These are phyloP conservation scores for Athalia rosae DNA, from an alignment of 2,888 invertebrate species.

Conservation along the genomic window DNA sequence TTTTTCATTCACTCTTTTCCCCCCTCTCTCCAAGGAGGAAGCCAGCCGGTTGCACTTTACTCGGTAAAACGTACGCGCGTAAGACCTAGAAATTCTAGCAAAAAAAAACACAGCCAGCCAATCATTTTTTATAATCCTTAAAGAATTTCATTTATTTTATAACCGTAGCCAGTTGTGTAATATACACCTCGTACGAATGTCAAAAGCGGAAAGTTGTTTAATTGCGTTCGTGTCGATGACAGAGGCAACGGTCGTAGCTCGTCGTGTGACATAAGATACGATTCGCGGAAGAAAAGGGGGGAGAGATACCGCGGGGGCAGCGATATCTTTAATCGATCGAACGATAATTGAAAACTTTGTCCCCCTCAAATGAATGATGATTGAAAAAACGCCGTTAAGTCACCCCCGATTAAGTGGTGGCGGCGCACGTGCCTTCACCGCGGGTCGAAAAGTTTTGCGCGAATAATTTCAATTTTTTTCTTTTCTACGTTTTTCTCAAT, in stretches of 20 bases:
- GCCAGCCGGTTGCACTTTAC: background rate
- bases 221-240: no score
- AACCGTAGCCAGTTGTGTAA: no score
- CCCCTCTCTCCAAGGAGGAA: background rate
- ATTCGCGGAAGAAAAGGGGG: background rate
- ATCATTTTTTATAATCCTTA: no score
- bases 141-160: no score
- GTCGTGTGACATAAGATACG: background rate
- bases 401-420: background rate
- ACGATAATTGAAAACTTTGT: constrained; percentile 12
- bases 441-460: background rate
- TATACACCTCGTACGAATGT: no score
- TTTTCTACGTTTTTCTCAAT: no score
- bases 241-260: no score
- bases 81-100: no score
- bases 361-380: background rate
- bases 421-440: background rate
- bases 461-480: no score
- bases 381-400: background rate
- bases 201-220: no score
- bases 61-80: no score
- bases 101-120: no score
- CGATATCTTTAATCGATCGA: background rate
- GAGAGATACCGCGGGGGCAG: background rate
- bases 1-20: background rate